Evolutionary conservation across 2,113 vertebrate genomes (phyloP), one percentile per base, ranked within the genome.

Genomic region (Brachionichthys hirsutus): DNA sequence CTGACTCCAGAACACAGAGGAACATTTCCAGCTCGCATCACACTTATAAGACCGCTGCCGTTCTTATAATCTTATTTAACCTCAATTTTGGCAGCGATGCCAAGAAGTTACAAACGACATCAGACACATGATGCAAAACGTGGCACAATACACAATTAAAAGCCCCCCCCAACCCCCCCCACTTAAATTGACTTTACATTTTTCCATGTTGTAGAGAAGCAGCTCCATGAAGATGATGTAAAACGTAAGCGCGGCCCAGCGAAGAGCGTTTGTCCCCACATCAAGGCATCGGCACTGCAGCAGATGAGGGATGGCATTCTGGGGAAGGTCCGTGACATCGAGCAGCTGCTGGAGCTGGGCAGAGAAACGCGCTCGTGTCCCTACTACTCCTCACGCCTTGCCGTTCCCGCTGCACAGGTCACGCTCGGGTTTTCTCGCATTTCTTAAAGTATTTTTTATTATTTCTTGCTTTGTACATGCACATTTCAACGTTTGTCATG

Each of bases 341-440:
- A 99, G 83, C 93, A 98, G 75, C 73, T 98, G 73, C 87, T 94
- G 71, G 61, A 90, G 19, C 87, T 94, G 44, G 96, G 94, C 47
- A 91, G 73, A 74, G 88, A 94, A 54, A 84, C 64, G 0, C 91
- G 87, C 59, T 91, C 94, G 10, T 98, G 96, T 58, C 95, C 97
- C 0, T 98, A 99, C 55, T 99, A 98, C 1, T 88, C 93, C 66
- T 92, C 94, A 57, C 92, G 94, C n/a, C 89, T 92, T 0, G 90
- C 96, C 24, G 86, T 98, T 59, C 93, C 95, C 18, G 90, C 94
- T 57, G 95, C 96, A 55, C 95, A 92, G 89, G 91, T 92, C 53
- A 62, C 3, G 15, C 36, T 24, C 12, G 12, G 36, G 8, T 38
- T 12, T 12, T 38, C 36, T 5, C 9, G 3, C 36, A 12, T 38